These are phyloP conservation scores for Pogonomyrmex californicus DNA, from an alignment of 1,140 invertebrate species.

Conservation along the genomic window DNA sequence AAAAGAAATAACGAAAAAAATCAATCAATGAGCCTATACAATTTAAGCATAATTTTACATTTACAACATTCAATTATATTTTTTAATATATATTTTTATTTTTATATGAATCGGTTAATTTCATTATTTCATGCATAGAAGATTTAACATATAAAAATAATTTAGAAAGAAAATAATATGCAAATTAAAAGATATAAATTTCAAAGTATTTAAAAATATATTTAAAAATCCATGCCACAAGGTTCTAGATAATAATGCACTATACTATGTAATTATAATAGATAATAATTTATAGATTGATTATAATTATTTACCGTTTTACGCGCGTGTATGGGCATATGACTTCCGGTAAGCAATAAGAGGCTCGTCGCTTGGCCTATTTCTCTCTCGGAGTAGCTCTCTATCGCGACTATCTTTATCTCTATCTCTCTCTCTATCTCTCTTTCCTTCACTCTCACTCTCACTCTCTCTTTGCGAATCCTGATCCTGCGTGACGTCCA, in stretches of 20 bases:
- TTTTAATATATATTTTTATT: background rate
- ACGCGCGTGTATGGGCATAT: conserved; percentile 86
- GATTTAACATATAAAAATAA: background rate
- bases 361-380: conserved; percentile 69
- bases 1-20: background rate
- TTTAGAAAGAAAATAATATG: background rate
- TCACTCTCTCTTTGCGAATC: conserved; percentile 49
- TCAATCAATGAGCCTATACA: background rate
- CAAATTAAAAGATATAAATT: background rate
- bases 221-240: background rate
- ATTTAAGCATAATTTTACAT: no score
- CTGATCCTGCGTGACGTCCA: conserved; percentile 53
- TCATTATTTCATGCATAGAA: background rate
- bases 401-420: conserved; percentile 26
- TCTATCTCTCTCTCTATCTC: conserved; percentile 59
- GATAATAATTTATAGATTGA: background rate
- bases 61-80: background rate
- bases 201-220: background rate
- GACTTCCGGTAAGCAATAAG: conserved; percentile 82
- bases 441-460: conserved; percentile 56
- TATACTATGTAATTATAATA: no score
- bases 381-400: conserved; percentile 44
- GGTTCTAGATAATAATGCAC: background rate
- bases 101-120: background rate
- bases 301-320: conserved; percentile 84